These are phyloP conservation scores for Alauda arvensis DNA, from an alignment of 2,797 vertebrate species.

Conservation along the genomic window DNA sequence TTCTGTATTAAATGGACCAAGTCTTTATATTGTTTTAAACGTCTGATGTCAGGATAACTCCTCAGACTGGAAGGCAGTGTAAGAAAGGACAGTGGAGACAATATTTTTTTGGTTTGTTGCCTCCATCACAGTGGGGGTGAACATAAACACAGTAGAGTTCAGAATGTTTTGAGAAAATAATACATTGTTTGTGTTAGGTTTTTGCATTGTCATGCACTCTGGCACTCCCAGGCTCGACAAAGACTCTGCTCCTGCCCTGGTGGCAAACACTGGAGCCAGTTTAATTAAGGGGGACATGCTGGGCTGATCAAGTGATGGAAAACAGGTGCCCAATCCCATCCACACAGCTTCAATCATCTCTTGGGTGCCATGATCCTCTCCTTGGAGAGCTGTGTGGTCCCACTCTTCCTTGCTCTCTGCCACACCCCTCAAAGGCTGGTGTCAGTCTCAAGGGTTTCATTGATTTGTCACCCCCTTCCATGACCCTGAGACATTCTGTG, in stretches of 20 bases:
- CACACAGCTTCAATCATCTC: neutral
- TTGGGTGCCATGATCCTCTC: neutral
- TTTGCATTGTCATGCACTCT: neutral
- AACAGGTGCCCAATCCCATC: neutral
- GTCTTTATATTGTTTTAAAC: neutral
- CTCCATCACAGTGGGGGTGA: neutral
- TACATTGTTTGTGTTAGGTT: neutral
- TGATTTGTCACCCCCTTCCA: neutral
- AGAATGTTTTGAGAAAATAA: neutral
- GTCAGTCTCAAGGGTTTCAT: neutral
- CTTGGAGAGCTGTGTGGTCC: neutral
- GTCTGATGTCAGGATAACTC: neutral
- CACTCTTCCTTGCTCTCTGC: neutral
- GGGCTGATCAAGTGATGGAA: neutral
- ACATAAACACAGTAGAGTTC: neutral
- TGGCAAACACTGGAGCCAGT: neutral
- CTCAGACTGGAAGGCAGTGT: neutral
- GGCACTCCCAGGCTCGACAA: neutral
- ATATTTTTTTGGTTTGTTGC: neutral
- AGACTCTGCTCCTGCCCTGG: neutral
- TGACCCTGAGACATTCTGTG: neutral
- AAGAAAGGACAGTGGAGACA: neutral
- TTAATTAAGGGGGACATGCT: neutral
- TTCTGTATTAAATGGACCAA: neutral
- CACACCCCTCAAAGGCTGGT: fast-evolving